phyloP scores from a whole-genome alignment of 2,113 vertebrate genomes.

The Mobula birostris region DNA sequence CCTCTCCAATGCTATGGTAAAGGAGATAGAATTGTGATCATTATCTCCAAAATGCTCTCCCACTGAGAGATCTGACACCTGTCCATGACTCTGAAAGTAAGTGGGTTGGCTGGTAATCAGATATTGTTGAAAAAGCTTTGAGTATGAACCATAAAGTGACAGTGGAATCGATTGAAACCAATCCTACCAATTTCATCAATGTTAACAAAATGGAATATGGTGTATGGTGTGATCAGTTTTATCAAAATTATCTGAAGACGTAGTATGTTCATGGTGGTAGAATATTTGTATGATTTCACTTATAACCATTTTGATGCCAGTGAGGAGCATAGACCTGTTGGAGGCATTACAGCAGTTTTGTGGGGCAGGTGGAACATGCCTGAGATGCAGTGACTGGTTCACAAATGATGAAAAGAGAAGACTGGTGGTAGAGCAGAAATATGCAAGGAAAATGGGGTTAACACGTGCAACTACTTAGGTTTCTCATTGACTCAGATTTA shows the following conservation, averaged over 20 bases:
- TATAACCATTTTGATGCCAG: neutral
- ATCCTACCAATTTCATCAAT: neutral
- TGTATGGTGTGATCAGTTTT: neutral
- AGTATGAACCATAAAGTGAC: neutral
- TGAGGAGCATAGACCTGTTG: neutral
- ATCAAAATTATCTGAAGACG: neutral
- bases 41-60: too few relatives aligned
- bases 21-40: too few relatives aligned
- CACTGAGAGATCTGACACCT: too few relatives aligned
- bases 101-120: too few relatives aligned
- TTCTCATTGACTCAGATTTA: slow-evolving; percentile 14
- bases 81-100: too few relatives aligned
- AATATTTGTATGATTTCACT: neutral
- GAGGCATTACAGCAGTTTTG: neutral
- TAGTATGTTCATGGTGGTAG: neutral
- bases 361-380: neutral
- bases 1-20: too few relatives aligned
- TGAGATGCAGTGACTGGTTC: neutral
- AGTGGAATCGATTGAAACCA: neutral
- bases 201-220: neutral
- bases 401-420: neutral
- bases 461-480: neutral
- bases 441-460: neutral
- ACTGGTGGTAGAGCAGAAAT: neutral
- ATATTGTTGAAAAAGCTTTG: neutral